These are phyloP conservation scores for Cephus cinctus DNA, from an alignment of 1,140 invertebrate genomes.

Conservation along the genomic window DNA sequence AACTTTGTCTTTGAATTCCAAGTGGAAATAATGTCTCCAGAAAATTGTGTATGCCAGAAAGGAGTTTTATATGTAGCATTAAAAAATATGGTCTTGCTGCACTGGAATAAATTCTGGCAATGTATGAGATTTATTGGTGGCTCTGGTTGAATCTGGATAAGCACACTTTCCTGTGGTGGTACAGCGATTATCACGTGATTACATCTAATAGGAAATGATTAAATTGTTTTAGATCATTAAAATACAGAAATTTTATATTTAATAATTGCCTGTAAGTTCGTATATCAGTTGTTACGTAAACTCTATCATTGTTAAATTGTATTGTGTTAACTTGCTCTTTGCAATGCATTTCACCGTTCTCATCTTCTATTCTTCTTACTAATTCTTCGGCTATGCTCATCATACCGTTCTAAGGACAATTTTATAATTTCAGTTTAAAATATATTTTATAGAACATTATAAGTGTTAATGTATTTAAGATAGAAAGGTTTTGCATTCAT, in stretches of 20 bases:
- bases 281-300: conserved; percentile 22
- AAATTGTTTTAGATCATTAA: neutral
- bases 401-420: conserved; percentile 26
- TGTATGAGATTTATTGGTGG: conserved; percentile 10
- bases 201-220: conserved; percentile 22
- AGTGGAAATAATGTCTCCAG: conserved; percentile 16
- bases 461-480: neutral
- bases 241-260: conserved; percentile 20
- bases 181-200: conserved; percentile 29
- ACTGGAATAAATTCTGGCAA: conserved; percentile 8
- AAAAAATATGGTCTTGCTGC: conserved; percentile 25
- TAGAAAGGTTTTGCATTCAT: too few relatives aligned
- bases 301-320: conserved; percentile 21
- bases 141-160: conserved; percentile 22
- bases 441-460: neutral
- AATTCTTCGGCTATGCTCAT: conserved; percentile 14
- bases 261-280: conserved; percentile 22
- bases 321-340: conserved; percentile 25
- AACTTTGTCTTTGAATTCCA: conserved; percentile 13
- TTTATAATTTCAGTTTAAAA: too few relatives aligned
- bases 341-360: conserved; percentile 21
- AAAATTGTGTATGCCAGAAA: neutral
- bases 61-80: conserved; percentile 15
- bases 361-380: conserved; percentile 14
- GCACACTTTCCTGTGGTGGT: conserved; percentile 20